Percentiles rank a stretch among this genome's conserved stretches.
These are phyloP conservation scores for Desmophyllum pertusum DNA, from an alignment of 92 coral and sea anemone species.

Conservation along the genomic window DNA sequence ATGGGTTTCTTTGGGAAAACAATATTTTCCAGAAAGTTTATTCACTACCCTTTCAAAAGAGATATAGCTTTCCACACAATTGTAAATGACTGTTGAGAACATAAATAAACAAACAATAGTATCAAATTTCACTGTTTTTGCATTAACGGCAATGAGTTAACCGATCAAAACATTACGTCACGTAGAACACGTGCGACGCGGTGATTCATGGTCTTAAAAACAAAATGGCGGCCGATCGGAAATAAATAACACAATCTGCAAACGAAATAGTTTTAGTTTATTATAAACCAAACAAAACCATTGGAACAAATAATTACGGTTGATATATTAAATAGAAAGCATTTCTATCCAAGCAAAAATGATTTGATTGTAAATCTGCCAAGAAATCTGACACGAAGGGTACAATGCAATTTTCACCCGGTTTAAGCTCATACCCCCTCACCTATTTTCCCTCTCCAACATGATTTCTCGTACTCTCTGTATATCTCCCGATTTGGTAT, in stretches of 20 bases:
- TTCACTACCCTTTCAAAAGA: no score
- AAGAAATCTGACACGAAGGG: not conserved
- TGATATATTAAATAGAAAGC: not conserved
- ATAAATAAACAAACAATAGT: no score
- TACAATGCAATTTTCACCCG: not conserved
- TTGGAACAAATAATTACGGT: not conserved
- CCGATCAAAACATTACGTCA: conserved; percentile 12
- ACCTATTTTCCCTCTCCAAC: conserved; percentile 82
- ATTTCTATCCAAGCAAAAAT: not conserved
- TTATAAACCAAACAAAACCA: conserved; percentile 10
- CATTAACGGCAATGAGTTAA: no score
- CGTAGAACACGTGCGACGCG: conserved; percentile 2
- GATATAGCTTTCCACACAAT: no score
- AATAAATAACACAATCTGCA: conserved; percentile 1
- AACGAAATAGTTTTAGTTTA: not conserved
- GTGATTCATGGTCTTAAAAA: conserved; percentile 37
- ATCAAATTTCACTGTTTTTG: no score
- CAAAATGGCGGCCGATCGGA: conserved; percentile 35
- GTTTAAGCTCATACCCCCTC: not conserved
- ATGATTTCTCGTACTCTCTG: conserved; percentile 86
- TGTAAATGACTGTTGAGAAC: no score
- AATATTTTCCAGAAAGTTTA: no score
- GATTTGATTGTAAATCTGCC: not conserved
- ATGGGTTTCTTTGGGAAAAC: no score
- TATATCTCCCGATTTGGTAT: conserved; percentile 87